Percentiles rank a stretch among this genome's conserved stretches.
phyloP scores from a whole-genome alignment of 2,797 vertebrate species.

The Rallus crepitans region DNA sequence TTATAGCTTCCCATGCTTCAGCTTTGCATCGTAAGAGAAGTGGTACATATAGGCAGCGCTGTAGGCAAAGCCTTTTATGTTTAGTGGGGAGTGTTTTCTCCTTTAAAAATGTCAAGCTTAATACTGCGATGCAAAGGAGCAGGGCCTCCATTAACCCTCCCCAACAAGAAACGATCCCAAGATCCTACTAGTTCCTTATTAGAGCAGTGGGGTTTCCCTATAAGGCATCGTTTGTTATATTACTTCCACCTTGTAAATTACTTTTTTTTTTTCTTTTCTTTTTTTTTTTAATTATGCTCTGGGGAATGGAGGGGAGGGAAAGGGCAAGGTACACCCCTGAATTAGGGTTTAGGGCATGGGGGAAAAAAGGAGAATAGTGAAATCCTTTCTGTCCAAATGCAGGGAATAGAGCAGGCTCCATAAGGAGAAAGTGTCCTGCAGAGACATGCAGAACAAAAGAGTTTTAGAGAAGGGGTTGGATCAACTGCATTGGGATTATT shows the following conservation, averaged over 20 bases:
- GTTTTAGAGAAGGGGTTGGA: neutral
- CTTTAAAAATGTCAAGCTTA: slow-evolving; percentile 60
- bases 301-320: neutral
- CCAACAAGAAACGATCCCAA: slow-evolving; percentile 23
- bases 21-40: neutral
- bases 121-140: slow-evolving; percentile 55
- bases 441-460: neutral
- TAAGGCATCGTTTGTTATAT: slow-evolving; percentile 61
- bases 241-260: slow-evolving; percentile 63
- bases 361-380: neutral
- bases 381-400: neutral
- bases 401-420: neutral
- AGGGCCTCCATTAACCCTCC: slow-evolving; percentile 60
- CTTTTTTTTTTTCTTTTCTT: neutral
- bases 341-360: neutral
- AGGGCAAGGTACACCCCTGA: neutral
- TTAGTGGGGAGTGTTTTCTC: slow-evolving; percentile 36
- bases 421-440: neutral
- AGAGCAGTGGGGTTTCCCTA: slow-evolving; percentile 47
- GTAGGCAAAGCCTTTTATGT: slow-evolving; percentile 55
- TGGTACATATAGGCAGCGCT: slow-evolving; percentile 20
- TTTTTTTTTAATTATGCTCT: neutral
- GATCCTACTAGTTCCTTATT: slow-evolving; percentile 54
- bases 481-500: neutral
- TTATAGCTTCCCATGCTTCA: slow-evolving; percentile 50